phyloP scores from a whole-genome alignment of 2,888 invertebrate genomes.

The Stenoptilia bipunctidactyla region DNA sequence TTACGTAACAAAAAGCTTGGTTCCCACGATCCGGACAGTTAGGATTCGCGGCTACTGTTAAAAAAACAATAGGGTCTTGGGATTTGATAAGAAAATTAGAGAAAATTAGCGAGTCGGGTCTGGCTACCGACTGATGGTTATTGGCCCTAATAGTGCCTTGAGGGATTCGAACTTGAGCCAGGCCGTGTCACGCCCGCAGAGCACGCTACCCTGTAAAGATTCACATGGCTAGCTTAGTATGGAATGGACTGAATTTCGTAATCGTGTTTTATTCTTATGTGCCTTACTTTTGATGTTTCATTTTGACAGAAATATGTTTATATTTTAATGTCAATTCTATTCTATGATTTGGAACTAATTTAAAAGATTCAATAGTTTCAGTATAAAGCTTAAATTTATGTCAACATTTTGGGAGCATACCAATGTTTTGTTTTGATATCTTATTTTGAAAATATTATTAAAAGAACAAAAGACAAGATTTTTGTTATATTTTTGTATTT shows the following conservation, averaged over 20 bases:
- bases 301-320: too few species aligned
- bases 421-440: too few species aligned
- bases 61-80: constrained; percentile 49
- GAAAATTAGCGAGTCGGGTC: constrained; percentile 57
- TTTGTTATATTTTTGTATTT: too few species aligned
- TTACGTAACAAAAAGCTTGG: constrained; percentile 43
- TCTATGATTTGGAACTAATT: too few species aligned
- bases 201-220: constrained; percentile 35
- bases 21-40: constrained; percentile 59
- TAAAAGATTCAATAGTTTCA: too few species aligned
- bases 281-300: too few species aligned
- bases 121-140: constrained; percentile 66
- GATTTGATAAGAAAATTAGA: constrained; percentile 70
- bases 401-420: too few species aligned
- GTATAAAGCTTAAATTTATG: too few species aligned
- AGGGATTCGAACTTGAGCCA: constrained; percentile 46
- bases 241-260: neutral
- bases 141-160: constrained; percentile 62
- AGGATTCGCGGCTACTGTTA: constrained; percentile 36
- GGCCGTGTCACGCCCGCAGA: constrained; percentile 51
- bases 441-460: too few species aligned
- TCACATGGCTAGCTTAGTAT: constrained; percentile 31
- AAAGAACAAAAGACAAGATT: too few species aligned
- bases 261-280: too few species aligned
- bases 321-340: too few species aligned